phyloP scores from a whole-genome alignment of 2,113 vertebrate genomes.

The Pollachius pollachius region DNA sequence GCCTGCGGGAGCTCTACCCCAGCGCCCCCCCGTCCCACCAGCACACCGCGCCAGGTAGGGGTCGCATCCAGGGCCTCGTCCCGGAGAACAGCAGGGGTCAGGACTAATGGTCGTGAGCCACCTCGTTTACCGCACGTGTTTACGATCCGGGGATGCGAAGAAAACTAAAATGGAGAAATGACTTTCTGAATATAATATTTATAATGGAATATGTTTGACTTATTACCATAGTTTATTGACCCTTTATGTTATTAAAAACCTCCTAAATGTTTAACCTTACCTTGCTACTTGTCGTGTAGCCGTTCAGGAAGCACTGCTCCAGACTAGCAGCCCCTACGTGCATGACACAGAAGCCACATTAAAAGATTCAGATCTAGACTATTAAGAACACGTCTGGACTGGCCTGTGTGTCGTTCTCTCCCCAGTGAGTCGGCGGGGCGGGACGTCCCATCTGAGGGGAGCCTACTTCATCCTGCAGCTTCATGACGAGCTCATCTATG shows the following conservation, averaged over 20 bases:
- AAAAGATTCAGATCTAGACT: too few species aligned
- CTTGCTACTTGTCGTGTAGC: neutral
- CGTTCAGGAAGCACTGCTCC: too few species aligned
- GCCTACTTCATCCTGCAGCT: constrained; percentile 92
- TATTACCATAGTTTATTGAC: neutral
- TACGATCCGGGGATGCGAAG: neutral
- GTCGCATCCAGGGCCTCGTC: too few species aligned
- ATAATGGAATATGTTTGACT: too few species aligned
- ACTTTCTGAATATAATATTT: too few species aligned
- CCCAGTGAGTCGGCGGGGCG: constrained; percentile 23
- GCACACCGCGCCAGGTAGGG: constrained; percentile 65
- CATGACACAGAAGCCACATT: neutral
- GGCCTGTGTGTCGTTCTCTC: neutral
- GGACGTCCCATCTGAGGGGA: constrained; percentile 63
- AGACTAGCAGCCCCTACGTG: neutral
- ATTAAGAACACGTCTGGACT: too few species aligned
- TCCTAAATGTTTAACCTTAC: too few species aligned
- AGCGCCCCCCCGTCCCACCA: constrained; percentile 77
- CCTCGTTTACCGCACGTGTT: too few species aligned
- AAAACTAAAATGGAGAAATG: too few species aligned
- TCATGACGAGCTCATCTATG: constrained; percentile 95
- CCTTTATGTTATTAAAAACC: too few species aligned
- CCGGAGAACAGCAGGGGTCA: too few species aligned
- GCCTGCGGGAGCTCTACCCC: constrained; percentile 73
- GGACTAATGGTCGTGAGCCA: too few species aligned